Conservation (phyloP, 1,140 invertebrate genomes). For the Euglossa dilemma region DNA sequence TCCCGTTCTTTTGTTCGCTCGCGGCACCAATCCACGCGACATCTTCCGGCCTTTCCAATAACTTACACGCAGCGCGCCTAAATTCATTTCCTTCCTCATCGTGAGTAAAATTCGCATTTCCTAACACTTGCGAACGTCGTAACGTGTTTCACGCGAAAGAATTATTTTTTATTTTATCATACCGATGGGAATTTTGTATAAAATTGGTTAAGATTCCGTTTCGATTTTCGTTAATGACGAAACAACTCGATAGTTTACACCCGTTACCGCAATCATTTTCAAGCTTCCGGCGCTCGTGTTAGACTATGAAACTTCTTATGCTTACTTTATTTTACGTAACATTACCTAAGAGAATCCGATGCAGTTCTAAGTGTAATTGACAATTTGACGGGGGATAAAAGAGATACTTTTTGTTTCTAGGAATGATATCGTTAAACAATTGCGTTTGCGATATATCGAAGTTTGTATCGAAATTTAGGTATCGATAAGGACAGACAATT, state of each 20-base stretch:
- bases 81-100: conserved; percentile 20
- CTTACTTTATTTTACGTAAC: conserved; percentile 41
- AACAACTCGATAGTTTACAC: conserved; percentile 12
- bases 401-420: background rate
- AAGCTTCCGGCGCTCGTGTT: conserved; percentile 43
- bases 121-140: no score
- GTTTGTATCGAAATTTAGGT: conserved; percentile 13
- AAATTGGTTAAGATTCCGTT: background rate
- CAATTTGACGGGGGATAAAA: background rate
- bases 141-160: background rate
- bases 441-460: conserved; percentile 20
- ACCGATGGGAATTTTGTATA: background rate
- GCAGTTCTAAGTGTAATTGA: background rate
- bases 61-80: conserved; percentile 45
- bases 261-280: conserved; percentile 26
- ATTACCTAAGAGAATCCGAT: background rate
- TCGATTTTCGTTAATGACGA: background rate
- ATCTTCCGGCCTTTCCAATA: conserved; percentile 20
- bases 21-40: conserved; percentile 15
- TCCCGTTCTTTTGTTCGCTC: conserved; percentile 43
- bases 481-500: conserved; percentile 11
- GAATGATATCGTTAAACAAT: conserved; percentile 7
- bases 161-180: background rate
- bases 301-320: background rate
- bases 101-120: no score